Conservation (phyloP, 2,888 invertebrate genomes). For the Sialis lutaria region DNA sequence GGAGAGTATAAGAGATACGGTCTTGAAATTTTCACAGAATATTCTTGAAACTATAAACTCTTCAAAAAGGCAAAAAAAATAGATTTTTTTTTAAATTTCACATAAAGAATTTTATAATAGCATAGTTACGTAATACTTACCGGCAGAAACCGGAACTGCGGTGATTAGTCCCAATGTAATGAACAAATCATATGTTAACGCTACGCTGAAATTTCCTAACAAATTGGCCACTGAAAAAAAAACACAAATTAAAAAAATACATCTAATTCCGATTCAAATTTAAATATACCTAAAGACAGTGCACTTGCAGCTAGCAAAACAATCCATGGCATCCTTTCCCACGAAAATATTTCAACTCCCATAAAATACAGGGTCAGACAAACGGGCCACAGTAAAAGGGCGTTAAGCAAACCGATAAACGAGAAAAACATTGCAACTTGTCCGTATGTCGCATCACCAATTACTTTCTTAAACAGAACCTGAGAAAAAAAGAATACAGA, state of each 20-base stretch:
- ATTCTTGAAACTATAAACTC: no score
- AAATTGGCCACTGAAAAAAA: conserved; percentile 68
- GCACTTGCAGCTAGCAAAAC: conserved; percentile 65
- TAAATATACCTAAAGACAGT: conserved; percentile 50
- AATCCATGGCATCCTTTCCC: conserved; percentile 76
- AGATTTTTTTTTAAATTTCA: no score
- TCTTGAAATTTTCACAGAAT: no score
- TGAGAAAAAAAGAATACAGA: conserved; percentile 20
- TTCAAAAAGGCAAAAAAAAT: no score
- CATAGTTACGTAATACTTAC: conserved; percentile 30
- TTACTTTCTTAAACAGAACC: conserved; percentile 87
- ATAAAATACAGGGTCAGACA: conserved; percentile 73
- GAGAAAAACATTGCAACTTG: conserved; percentile 90
- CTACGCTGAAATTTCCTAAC: conserved; percentile 84
- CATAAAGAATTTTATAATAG: no score
- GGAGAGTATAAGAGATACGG: no score
- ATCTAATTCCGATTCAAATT: not conserved
- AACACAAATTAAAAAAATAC: conserved; percentile 4
- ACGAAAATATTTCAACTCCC: conserved; percentile 67
- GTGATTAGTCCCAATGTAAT: conserved; percentile 87
- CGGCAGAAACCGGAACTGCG: conserved; percentile 87
- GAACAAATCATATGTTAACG: conserved; percentile 85
- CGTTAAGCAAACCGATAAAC: conserved; percentile 75
- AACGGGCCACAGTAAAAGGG: conserved; percentile 80
- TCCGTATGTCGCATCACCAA: conserved; percentile 83